Evolutionary conservation across 2,888 invertebrate genomes (phyloP), one percentile per base, ranked within the genome.

Genomic region (Celastrina argiolus): DNA sequence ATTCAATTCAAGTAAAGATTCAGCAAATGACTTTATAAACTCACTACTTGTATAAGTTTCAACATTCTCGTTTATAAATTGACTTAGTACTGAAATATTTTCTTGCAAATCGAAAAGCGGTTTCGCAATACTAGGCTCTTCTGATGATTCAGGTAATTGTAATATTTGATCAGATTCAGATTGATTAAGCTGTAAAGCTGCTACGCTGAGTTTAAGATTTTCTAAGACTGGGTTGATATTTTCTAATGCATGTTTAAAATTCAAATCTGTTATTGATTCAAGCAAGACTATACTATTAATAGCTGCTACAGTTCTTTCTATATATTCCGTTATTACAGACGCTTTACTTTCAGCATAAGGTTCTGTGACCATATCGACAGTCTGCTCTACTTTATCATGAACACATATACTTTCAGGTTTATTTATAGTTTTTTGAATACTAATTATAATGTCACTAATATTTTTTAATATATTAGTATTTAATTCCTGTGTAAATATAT

Each of bases 1-100:
- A 63, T 89, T 80, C 56, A 92, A 74, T 70, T 92, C 91, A 36
- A 86, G 81, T 65, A 92, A 77, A 22, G 92, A 88, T 68, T 87
- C 81, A 34, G 92, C 92, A 14, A 92, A 78, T 2, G 85, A 80
- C 42, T 88, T 74, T 4, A 87, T 72, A 70, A 78, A 77, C 68
- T 70, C 76, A 31, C 75, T 76, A 67, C 83, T 80, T 76, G 83
- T 84, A 5, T 84, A 72, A 67, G 75, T 79, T 41, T 80, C 79
- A 61, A 82, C 74, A 67, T 85, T 84, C 77, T 91, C 90, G 2
- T 83, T 69, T 36, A 88, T 74, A 41, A 81, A 73, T 74, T 88
- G 83, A 74, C 81, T 87, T 2, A 89, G 72, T 26, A 84, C 72
- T 34, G 78, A 76, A 16, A 91, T 77, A 69, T 85, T 85, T 70